Evolutionary conservation across 1,140 invertebrate species (phyloP).

Genomic region (Anastrepha ludens): DNA sequence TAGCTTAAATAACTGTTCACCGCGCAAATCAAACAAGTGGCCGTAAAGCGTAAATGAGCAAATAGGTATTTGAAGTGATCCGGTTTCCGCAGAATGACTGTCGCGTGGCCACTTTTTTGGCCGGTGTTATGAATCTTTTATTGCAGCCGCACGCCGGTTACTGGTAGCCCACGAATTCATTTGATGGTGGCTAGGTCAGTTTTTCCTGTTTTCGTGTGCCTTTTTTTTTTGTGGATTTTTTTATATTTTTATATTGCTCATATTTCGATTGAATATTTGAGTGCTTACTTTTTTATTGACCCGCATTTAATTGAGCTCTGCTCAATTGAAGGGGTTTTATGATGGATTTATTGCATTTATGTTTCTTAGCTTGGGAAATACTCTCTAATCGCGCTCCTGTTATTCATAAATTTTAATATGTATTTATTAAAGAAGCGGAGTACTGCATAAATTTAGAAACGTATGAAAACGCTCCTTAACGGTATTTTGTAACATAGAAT

Average conservation of each 20-base stretch:
- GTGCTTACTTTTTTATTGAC: neutral
- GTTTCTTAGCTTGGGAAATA: no score
- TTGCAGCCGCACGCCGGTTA: neutral
- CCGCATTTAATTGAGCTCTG: neutral
- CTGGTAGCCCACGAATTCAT: neutral
- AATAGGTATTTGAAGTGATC: neutral
- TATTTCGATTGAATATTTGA: conserved; percentile 17
- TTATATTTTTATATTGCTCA: neutral
- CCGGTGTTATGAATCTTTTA: neutral
- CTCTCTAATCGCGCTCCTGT: no score
- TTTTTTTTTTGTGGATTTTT: neutral
- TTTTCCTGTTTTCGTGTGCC: neutral
- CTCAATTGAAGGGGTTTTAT: neutral
- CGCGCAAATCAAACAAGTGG: neutral
- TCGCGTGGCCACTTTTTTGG: conserved; percentile 17
- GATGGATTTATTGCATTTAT: neutral
- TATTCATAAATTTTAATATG: no score
- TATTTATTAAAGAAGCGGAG: no score
- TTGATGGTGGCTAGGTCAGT: conserved; percentile 26
- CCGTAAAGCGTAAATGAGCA: neutral
- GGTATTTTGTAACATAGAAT: no score
- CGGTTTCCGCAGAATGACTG: neutral
- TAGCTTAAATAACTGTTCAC: neutral
- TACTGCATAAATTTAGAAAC: no score
- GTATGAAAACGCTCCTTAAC: no score